A percentile compares a stretch with the other conserved stretches of the same genome.
Conservation (phyloP, 2,888 invertebrate species). For the Brachycybe producta region DNA sequence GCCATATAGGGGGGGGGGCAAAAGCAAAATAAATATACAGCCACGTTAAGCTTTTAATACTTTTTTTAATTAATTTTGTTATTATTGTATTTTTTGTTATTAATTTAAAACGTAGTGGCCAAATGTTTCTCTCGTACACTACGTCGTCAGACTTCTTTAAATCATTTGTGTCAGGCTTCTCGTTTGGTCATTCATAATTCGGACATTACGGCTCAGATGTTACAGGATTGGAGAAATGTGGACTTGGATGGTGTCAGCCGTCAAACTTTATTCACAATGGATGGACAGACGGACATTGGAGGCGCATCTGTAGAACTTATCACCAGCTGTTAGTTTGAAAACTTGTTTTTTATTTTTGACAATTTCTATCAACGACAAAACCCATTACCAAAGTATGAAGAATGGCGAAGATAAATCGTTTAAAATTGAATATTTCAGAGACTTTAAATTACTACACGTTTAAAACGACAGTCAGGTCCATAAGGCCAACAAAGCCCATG, state of each 20-base stretch:
- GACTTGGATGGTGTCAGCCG: slow-evolving; percentile 35
- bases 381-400: background rate
- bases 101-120: slow-evolving; percentile 36
- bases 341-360: background rate
- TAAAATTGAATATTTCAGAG: too few relatives aligned
- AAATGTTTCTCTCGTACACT: slow-evolving; percentile 35
- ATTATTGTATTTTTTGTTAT: background rate
- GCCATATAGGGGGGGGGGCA: too few relatives aligned
- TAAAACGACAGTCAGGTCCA: too few relatives aligned
- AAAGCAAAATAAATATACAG: too few relatives aligned
- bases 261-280: slow-evolving; percentile 35
- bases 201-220: slow-evolving; percentile 36
- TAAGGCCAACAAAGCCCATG: too few relatives aligned
- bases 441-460: background rate
- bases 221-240: slow-evolving; percentile 37
- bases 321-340: slow-evolving; percentile 28
- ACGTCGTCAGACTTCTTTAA: slow-evolving; percentile 36
- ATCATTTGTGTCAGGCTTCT: slow-evolving; percentile 38
- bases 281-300: slow-evolving; percentile 28
- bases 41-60: too few relatives aligned
- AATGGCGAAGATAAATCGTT: background rate
- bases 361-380: background rate
- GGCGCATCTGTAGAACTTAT: slow-evolving; percentile 29
- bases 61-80: too few relatives aligned
- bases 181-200: slow-evolving; percentile 35